Evolutionary conservation across 2,113 vertebrate species (phyloP), one percentile per base, ranked within the genome.

Genomic region (Verasper variegatus): DNA sequence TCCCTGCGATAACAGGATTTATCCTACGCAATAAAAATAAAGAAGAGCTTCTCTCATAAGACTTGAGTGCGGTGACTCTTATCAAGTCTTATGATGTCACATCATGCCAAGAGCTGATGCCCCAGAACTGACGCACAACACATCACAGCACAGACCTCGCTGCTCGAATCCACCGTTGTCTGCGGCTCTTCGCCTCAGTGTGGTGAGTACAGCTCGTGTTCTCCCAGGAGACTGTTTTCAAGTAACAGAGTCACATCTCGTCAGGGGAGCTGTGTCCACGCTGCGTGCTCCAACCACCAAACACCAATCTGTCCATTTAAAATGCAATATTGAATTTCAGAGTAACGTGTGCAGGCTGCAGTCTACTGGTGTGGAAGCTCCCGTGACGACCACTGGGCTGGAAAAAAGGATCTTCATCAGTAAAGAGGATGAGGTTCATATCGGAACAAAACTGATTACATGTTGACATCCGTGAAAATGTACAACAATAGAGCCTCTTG

Each of bases 71-170:
- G 52, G 23, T 54, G 68, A 59, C 55, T 79, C 68, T 76, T 67
- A 80, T 85, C 71, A 71, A 68, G 57, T 18, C 35, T 69, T 55
- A 47, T 77, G 74, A 76, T 86, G 71, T 72, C 55, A 81, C 68
- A 37, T 74, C 15, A 76, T 64, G 68, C 69, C 72, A 85, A 24
- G 59, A 76, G 67, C 55, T 20, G 74, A 74, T 63, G 42, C 9
- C 49, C 68, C 75, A 78, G 14, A 71, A 59, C 40, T 55, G 66
- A 74, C 60, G 64, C 42, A 61, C 26, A 37, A 35, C 24, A 35
- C 24, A 55, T 37, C 31, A 9, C 57, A 70, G 31, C 63, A 60
- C 9, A 0, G 66, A 82, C 56, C 57, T 57, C 18, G 1, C 54
- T 42, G 35, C 65, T 72, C 58, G 71, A 24, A 74, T 81, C 52